phyloP scores from a whole-genome alignment of 2,113 vertebrate genomes.

The Zosterops pallidus region DNA sequence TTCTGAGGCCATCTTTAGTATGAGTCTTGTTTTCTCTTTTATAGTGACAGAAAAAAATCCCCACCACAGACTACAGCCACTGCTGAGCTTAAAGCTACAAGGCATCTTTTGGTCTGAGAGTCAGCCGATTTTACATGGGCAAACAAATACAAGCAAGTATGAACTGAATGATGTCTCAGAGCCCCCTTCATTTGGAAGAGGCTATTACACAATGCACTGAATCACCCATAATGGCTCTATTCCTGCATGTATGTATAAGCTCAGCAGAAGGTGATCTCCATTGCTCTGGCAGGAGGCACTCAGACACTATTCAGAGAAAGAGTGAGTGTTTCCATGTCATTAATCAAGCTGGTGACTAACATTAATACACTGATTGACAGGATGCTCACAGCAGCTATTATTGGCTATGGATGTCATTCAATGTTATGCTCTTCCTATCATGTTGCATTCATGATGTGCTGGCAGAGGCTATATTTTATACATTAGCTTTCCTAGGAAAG shows the following conservation, averaged over 20 bases:
- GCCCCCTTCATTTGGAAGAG: conserved; percentile 12
- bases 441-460: neutral
- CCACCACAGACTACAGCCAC: neutral
- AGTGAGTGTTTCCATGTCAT: conserved; percentile 27
- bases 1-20: neutral
- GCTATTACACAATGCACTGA: neutral
- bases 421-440: neutral
- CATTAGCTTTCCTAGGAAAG: conserved; percentile 11
- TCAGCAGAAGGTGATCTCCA: conserved; percentile 29
- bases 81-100: neutral
- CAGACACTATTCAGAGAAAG: conserved; percentile 5
- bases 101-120: neutral
- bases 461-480: conserved; percentile 20
- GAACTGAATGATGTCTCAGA: neutral
- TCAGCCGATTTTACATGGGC: neutral
- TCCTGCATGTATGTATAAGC: neutral
- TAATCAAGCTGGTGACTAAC: conserved; percentile 28
- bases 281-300: conserved; percentile 6
- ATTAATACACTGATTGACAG: neutral
- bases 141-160: neutral
- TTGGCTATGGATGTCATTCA: neutral
- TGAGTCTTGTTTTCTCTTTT: neutral
- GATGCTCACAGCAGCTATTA: neutral
- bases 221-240: neutral
- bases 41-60: neutral